Evolutionary conservation across 53 echinoderm and acorn worm species (phyloP), one percentile per base, ranked within the genome.

Genomic region (Echinarachnius parma): DNA sequence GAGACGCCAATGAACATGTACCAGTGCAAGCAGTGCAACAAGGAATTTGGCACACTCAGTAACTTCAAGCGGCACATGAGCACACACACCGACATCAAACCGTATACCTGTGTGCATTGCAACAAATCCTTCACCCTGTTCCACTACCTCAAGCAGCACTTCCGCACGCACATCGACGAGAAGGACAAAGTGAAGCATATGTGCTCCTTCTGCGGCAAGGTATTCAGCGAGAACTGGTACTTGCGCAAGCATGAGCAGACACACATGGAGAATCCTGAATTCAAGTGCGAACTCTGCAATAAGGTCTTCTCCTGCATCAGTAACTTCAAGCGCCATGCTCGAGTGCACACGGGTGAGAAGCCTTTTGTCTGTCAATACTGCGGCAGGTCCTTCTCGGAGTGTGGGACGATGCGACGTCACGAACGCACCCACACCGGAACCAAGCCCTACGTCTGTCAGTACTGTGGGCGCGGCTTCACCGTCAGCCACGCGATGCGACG

Each of bases 401-500:
- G 66, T 14, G 66, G 66, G 39, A 66, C 66, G 2, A 55, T 78
- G 26, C 64, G 65, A 27, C 64, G 65, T n/a, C 79, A 78, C 34
- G 55, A 65, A 37, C 53, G 79, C 27, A 78, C 66, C 9, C 79
- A 78, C 66, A 78, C 79, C 1, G 79, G 79, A 1, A 45, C 52
- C 46, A 78, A 78, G n/a, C 79, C 79, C 9, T 78, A 55, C 21
- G 33, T 65, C 3, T 78, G 79, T 28, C 53, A 44, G 15, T 78
- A 54, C 44, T 78, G 79, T 28, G 79, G 79, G 21, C 64, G 79
- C 21, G 39, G 66, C 29, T 78, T 78, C 29, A 66, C 79, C 13
- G 79, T 78, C 4, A 78, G 66, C 53, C 64, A 66, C 44, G 66
- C 64, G n/a, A 78, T 78, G 79, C 31, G 44, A n/a, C 79, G 64